These are phyloP conservation scores for Anthrax anthrax DNA, from an alignment of 2,888 invertebrate species.

Conservation along the genomic window DNA sequence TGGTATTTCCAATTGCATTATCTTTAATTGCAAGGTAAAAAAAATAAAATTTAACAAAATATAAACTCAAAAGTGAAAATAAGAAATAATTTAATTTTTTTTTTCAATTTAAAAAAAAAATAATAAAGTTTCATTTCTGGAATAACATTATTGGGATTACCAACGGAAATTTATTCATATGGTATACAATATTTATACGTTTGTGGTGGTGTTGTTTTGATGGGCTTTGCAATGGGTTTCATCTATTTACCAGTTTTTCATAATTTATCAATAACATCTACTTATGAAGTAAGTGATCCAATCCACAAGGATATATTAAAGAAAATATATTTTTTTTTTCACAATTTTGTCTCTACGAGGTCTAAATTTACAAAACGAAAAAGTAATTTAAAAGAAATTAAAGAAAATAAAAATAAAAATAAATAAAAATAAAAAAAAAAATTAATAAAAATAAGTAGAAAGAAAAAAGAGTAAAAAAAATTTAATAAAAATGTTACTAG, in stretches of 20 bases:
- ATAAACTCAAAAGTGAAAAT: too few relatives aligned
- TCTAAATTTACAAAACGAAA: too few relatives aligned
- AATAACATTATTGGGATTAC: constrained; percentile 61
- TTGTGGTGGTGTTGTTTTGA: constrained; percentile 45
- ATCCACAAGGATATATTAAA: too few relatives aligned
- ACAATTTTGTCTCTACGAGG: too few relatives aligned
- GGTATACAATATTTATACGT: constrained; percentile 64
- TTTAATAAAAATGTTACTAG: too few relatives aligned
- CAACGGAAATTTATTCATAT: constrained; percentile 67
- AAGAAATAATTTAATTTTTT: background rate
- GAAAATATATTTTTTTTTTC: too few relatives aligned
- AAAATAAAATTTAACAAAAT: background rate
- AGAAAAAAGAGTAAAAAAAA: too few relatives aligned
- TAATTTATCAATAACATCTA: constrained; percentile 57
- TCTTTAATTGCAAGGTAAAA: constrained; percentile 64
- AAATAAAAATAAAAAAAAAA: too few relatives aligned
- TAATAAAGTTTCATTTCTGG: constrained; percentile 53
- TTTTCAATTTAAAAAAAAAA: background rate
- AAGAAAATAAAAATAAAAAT: too few relatives aligned
- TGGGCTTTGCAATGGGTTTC: constrained; percentile 50
- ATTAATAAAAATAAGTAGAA: too few relatives aligned
- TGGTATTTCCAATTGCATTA: constrained; percentile 60
- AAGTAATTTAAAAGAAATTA: too few relatives aligned
- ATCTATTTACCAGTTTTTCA: constrained; percentile 63
- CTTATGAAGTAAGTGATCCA: constrained; percentile 60